Conservation (phyloP, 2,113 vertebrate genomes). For the Bubo bubo region DNA sequence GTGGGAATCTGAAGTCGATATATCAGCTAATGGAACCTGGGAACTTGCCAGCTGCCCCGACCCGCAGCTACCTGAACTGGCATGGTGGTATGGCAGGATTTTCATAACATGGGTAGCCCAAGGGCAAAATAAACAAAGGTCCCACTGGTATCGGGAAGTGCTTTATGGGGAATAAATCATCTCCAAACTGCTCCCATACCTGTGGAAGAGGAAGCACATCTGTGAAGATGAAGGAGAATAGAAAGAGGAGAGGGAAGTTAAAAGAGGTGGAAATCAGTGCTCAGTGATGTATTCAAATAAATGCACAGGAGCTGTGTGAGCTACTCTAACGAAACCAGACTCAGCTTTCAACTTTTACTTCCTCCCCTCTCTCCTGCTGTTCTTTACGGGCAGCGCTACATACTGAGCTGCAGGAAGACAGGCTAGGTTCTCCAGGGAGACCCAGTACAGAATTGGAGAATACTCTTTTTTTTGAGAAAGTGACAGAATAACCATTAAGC, state of each 20-base stretch:
- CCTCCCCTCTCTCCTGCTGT: background rate
- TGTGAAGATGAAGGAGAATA: rapidly evolving
- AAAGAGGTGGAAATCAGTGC: background rate
- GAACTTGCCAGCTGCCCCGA: rapidly evolving
- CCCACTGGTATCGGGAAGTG: rapidly evolving
- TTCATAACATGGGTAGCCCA: background rate
- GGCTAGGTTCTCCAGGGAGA: background rate
- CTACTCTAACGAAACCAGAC: background rate
- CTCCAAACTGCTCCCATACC: background rate
- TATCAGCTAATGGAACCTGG: background rate
- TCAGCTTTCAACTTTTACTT: background rate
- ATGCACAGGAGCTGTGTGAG: background rate
- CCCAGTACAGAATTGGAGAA: background rate
- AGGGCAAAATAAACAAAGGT: background rate
- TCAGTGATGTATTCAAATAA: background rate
- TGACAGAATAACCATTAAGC: background rate
- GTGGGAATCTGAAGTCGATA: background rate
- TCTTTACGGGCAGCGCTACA: background rate
- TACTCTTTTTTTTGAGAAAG: background rate
- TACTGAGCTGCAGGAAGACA: background rate
- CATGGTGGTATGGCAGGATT: background rate
- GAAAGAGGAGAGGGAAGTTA: background rate
- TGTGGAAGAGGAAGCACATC: background rate
- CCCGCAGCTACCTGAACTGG: background rate
- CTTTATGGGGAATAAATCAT: background rate